Evolutionary conservation across 2,113 vertebrate species (phyloP).

Genomic region (Cebus imitator): DNA sequence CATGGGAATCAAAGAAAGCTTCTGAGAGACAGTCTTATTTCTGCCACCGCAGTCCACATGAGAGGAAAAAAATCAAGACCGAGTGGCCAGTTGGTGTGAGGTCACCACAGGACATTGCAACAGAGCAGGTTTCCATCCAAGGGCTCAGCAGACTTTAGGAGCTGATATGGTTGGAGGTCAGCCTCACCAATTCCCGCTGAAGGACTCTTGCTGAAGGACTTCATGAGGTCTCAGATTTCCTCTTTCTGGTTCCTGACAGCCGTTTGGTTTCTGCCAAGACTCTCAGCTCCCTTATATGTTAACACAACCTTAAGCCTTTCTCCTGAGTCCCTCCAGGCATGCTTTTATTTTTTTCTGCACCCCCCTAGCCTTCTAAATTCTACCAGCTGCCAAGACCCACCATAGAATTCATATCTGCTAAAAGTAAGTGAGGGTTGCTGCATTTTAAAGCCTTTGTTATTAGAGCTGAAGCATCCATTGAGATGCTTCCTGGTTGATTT

Average conservation of each 20-base stretch:
- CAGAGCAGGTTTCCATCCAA: not conserved
- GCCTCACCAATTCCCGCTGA: not conserved
- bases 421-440: not conserved
- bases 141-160: not conserved
- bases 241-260: not conserved
- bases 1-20: not conserved
- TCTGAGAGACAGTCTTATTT: not conserved
- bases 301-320: not conserved
- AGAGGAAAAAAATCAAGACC: not conserved
- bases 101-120: not conserved
- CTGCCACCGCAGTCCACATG: not conserved
- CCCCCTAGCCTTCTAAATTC: not conserved
- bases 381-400: not conserved
- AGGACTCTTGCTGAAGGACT: not conserved
- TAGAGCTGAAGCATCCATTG: not conserved
- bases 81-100: not conserved
- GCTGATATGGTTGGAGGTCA: not conserved
- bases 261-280: not conserved
- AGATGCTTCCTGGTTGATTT: not conserved
- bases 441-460: not conserved
- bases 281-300: not conserved
- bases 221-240: not conserved
- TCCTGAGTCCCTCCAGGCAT: not conserved
- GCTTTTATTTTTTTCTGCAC: not conserved
- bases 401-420: not conserved